Percentiles rank a stretch among this genome's conserved stretches.
These are phyloP conservation scores for Melanchra persicariae DNA, from an alignment of 2,888 invertebrate genomes.

Conservation along the genomic window DNA sequence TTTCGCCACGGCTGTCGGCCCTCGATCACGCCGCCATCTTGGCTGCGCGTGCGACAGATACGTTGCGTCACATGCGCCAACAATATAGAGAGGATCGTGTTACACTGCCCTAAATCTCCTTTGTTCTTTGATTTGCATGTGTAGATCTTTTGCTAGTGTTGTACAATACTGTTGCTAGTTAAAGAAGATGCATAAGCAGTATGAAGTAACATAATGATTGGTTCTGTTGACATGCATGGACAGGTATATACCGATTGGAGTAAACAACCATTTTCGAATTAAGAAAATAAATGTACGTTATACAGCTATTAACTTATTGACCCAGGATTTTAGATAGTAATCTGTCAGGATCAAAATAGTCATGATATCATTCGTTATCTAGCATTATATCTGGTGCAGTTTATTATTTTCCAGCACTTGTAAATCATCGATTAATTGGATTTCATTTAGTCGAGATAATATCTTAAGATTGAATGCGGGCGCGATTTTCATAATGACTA, in stretches of 20 bases:
- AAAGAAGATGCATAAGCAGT: slow-evolving; percentile 20
- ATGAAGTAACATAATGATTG: not conserved
- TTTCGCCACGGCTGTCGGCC: slow-evolving; percentile 87
- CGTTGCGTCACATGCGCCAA: slow-evolving; percentile 83
- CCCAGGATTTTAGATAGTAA: slow-evolving; percentile 11
- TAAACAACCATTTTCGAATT: too few species aligned
- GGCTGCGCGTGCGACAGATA: slow-evolving; percentile 82
- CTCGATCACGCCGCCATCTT: slow-evolving; percentile 84
- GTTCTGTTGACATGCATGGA: slow-evolving; percentile 1
- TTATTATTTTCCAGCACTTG: slow-evolving; percentile 40
- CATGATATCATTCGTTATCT: slow-evolving; percentile 50
- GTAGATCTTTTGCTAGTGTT: slow-evolving; percentile 64
- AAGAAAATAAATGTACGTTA: not conserved
- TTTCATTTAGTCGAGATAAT: slow-evolving; percentile 58
- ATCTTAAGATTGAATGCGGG: slow-evolving; percentile 52
- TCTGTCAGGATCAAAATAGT: slow-evolving; percentile 21
- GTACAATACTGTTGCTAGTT: slow-evolving; percentile 45
- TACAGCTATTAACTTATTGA: slow-evolving; percentile 9
- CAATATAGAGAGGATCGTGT: slow-evolving; percentile 85
- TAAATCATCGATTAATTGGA: slow-evolving; percentile 63
- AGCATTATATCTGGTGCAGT: slow-evolving; percentile 29
- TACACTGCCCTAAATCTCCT: slow-evolving; percentile 87
- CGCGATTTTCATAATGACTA: slow-evolving; percentile 56
- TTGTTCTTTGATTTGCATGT: slow-evolving; percentile 84
- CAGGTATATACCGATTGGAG: too few species aligned